Percentiles rank a stretch among this genome's conserved stretches.
These are phyloP conservation scores for Halichoeres trimaculatus DNA, from an alignment of 2,113 vertebrate species.

Conservation along the genomic window DNA sequence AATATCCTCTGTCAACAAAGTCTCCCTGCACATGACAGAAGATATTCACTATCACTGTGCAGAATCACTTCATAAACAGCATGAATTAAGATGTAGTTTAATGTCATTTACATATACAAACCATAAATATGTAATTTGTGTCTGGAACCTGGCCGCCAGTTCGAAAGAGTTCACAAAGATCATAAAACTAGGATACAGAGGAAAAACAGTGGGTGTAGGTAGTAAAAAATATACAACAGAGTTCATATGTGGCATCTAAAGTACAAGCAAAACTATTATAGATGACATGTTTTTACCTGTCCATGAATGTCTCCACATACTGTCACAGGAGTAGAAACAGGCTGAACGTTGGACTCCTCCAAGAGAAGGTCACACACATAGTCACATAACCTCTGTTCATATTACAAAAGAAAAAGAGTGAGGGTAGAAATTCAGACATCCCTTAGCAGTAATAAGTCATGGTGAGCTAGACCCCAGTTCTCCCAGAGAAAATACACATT, in stretches of 20 bases:
- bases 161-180: conserved; percentile 96
- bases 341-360: conserved; percentile 98
- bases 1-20: conserved; percentile 97
- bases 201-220: neutral
- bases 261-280: neutral
- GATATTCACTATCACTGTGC: neutral
- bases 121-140: conserved; percentile 99
- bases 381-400: conserved; percentile 91
- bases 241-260: neutral
- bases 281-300: conserved; percentile 84
- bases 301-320: conserved; percentile 98
- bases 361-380: conserved; percentile 97
- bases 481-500: no score
- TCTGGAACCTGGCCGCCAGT: conserved; percentile 98
- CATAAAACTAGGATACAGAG: conserved; percentile 89
- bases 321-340: conserved; percentile 96
- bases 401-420: neutral
- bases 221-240: neutral
- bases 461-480: no score
- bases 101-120: conserved; percentile 52
- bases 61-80: neutral
- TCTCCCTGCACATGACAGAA: conserved; percentile 87
- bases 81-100: neutral
- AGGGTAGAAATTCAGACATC: neutral
- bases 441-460: no score